Percentiles rank a stretch among this genome's conserved stretches.
Evolutionary conservation across 2,797 vertebrate genomes (phyloP).

Genomic region (Poliocrania exsul): DNA sequence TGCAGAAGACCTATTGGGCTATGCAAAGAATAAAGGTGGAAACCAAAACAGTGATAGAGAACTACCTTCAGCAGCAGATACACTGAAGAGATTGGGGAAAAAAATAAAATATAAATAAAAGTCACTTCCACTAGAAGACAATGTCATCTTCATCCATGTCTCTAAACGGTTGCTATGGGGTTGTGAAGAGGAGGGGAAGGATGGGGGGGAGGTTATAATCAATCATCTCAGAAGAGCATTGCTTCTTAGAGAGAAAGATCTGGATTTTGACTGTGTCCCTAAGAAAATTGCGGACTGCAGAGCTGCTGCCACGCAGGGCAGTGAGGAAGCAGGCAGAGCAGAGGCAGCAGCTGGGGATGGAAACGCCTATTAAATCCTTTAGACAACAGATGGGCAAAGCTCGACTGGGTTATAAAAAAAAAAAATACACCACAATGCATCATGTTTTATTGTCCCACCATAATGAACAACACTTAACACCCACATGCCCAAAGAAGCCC

Average conservation of each 20-base stretch:
- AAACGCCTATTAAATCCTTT: slow-evolving; percentile 83
- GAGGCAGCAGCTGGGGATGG: slow-evolving; percentile 82
- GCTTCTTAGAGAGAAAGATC: slow-evolving; percentile 76
- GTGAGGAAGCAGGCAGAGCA: slow-evolving; percentile 73
- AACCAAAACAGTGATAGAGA: slow-evolving; percentile 26
- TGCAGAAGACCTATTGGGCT: slow-evolving; percentile 9
- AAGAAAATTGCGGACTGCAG: slow-evolving; percentile 77
- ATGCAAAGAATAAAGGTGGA: slow-evolving; percentile 45
- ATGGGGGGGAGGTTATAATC: slow-evolving; percentile 46
- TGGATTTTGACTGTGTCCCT: slow-evolving; percentile 76
- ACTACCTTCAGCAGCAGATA: slow-evolving; percentile 41
- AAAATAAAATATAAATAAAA: slow-evolving; percentile 54
- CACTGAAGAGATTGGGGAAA: not conserved
- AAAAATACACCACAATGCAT: slow-evolving; percentile 67
- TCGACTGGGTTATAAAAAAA: slow-evolving; percentile 55
- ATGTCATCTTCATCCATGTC: slow-evolving; percentile 56
- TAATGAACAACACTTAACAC: slow-evolving; percentile 70
- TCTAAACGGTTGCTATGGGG: slow-evolving; percentile 73
- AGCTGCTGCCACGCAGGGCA: slow-evolving; percentile 72
- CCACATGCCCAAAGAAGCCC: slow-evolving; percentile 56
- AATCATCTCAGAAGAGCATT: slow-evolving; percentile 71
- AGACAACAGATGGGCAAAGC: slow-evolving; percentile 85
- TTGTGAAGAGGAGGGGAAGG: slow-evolving; percentile 54
- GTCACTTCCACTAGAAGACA: slow-evolving; percentile 66
- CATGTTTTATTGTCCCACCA: slow-evolving; percentile 72